These are phyloP conservation scores for Physocephala rufipes DNA, from an alignment of 2,888 invertebrate species.

Conservation along the genomic window DNA sequence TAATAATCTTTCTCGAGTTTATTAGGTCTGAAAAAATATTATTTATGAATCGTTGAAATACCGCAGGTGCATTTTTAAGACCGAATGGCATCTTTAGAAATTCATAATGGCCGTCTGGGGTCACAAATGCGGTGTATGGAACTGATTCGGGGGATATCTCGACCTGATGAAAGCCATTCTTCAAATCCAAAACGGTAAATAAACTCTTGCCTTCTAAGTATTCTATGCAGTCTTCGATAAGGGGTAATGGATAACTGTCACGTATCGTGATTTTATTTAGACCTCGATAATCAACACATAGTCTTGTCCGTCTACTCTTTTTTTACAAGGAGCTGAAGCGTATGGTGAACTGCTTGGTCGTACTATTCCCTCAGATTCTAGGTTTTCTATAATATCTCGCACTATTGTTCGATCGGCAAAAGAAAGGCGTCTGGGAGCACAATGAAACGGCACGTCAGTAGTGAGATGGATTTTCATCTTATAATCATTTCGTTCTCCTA, in stretches of 20 bases:
- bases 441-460: constrained; percentile 26
- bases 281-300: not conserved
- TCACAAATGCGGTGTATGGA: not conserved
- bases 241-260: constrained; percentile 1
- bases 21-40: not conserved
- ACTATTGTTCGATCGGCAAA: too few species aligned
- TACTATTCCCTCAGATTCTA: too few species aligned
- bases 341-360: too few species aligned
- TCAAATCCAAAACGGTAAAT: not conserved
- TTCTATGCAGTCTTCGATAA: not conserved
- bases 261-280: not conserved
- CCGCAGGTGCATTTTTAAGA: not conserved
- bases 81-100: constrained; percentile 11
- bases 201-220: not conserved
- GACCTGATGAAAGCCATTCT: constrained; percentile 6
- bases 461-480: constrained; percentile 35
- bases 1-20: constrained; percentile 32
- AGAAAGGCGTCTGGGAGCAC: too few species aligned
- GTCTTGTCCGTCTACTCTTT: not conserved
- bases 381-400: too few species aligned
- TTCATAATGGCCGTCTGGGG: not conserved
- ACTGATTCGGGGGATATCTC: not conserved
- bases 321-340: not conserved
- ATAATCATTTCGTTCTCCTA: constrained; percentile 19
- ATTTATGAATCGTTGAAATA: not conserved